Conservation (phyloP, 1,140 invertebrate genomes). For the Saccostrea cuccullata region DNA sequence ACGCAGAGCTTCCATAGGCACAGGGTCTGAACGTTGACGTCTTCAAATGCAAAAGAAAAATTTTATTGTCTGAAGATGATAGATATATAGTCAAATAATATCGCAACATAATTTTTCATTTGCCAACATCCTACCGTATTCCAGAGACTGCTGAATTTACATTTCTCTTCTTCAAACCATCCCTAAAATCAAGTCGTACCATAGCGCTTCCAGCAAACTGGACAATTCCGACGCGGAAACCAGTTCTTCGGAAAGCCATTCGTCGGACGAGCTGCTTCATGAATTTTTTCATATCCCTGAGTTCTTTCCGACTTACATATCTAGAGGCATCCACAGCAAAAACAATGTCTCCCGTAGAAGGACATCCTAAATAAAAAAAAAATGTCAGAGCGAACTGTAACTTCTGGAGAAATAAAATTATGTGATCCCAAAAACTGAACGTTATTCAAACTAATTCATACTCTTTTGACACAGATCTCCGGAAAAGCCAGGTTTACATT, state of each 20-base stretch:
- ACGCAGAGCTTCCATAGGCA: slow-evolving; percentile 60
- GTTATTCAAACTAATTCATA: background rate
- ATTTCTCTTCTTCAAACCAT: slow-evolving; percentile 64
- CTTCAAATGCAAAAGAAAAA: slow-evolving; percentile 44
- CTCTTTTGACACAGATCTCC: slow-evolving; percentile 91
- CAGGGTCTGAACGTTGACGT: slow-evolving; percentile 59
- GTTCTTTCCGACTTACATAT: slow-evolving; percentile 64
- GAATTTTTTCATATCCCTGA: slow-evolving; percentile 68
- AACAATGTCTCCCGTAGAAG: slow-evolving; percentile 68
- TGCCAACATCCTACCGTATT: slow-evolving; percentile 62
- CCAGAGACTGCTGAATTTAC: slow-evolving; percentile 64
- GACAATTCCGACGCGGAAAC: slow-evolving; percentile 68
- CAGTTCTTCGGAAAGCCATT: slow-evolving; percentile 65
- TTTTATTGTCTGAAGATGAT: background rate
- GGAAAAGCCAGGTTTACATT: slow-evolving; percentile 95
- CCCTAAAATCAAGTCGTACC: slow-evolving; percentile 60
- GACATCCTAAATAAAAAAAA: slow-evolving; percentile 60
- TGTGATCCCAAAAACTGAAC: background rate
- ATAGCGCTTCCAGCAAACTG: slow-evolving; percentile 59
- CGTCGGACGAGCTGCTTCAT: slow-evolving; percentile 63
- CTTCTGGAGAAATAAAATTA: background rate
- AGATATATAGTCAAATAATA: background rate
- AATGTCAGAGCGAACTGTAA: background rate
- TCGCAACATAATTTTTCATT: background rate
- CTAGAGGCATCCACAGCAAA: slow-evolving; percentile 72